Conservation (phyloP, 2,888 invertebrate genomes). For the Xylota sylvarum region DNA sequence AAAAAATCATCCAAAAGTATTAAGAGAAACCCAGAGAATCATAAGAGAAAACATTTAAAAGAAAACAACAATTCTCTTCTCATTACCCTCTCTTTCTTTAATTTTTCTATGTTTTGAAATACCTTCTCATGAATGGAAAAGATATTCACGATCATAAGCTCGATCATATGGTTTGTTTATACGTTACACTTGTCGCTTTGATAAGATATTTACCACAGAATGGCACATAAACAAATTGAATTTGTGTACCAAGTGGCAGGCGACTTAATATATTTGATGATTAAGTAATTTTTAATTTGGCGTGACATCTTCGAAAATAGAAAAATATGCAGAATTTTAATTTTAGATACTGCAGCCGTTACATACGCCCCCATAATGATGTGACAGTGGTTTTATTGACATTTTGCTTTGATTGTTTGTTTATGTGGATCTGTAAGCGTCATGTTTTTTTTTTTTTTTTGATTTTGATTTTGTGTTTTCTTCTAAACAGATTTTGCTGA, state of each 20-base stretch:
- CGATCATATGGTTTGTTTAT: conserved; percentile 8
- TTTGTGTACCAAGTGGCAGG: background rate
- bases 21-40: background rate
- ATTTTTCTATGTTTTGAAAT: conserved; percentile 40
- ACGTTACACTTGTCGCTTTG: background rate
- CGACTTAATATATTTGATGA: background rate
- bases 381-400: conserved; percentile 6
- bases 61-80: background rate
- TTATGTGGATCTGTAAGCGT: conserved; percentile 10
- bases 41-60: background rate
- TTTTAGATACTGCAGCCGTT: conserved; percentile 6
- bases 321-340: conserved; percentile 3
- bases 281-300: conserved; percentile 17
- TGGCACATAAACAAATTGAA: conserved; percentile 20
- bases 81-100: background rate
- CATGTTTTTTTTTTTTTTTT: conserved; percentile 17
- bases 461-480: background rate
- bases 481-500: background rate
- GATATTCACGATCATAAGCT: conserved; percentile 4
- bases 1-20: background rate
- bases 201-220: background rate
- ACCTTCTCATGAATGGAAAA: conserved; percentile 9
- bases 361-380: conserved; percentile 37
- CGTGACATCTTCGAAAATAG: background rate
- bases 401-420: background rate